Evolutionary conservation across 2,113 vertebrate genomes (phyloP).

Genomic region (Scalopus aquaticus): DNA sequence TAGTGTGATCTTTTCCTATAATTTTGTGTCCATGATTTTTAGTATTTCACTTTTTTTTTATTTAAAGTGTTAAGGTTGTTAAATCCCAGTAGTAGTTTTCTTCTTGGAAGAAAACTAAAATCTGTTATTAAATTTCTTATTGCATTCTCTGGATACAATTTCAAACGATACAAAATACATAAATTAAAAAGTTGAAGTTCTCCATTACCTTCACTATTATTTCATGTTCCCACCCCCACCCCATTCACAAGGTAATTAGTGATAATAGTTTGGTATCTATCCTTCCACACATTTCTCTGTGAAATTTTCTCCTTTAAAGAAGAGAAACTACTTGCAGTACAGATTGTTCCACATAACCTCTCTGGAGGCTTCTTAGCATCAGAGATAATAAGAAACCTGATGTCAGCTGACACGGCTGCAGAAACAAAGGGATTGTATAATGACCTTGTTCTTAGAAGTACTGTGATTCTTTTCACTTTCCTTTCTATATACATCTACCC

Average conservation of each 20-base stretch:
- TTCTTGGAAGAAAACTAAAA: conserved; percentile 17
- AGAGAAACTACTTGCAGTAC: neutral
- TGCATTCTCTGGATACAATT: neutral
- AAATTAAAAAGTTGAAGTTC: neutral
- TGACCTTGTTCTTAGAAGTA: conserved; percentile 32
- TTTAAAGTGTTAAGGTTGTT: neutral
- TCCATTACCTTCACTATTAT: neutral
- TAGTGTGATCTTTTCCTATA: neutral
- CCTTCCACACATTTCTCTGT: neutral
- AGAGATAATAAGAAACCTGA: conserved; percentile 54
- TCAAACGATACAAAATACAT: neutral
- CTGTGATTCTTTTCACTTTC: conserved; percentile 23
- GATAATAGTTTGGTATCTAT: neutral
- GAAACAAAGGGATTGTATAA: conserved; percentile 43
- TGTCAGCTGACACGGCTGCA: neutral
- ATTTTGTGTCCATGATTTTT: neutral
- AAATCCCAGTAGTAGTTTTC: neutral
- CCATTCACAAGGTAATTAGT: neutral
- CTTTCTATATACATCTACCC: conserved; percentile 29
- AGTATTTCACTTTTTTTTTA: neutral
- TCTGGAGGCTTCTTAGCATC: conserved; percentile 1
- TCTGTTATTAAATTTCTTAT: neutral
- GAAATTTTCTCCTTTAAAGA: conserved; percentile 2
- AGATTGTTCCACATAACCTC: neutral
- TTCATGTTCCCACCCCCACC: neutral